These are phyloP conservation scores for Arctia plantaginis DNA, from an alignment of 2,888 invertebrate genomes.

Conservation along the genomic window DNA sequence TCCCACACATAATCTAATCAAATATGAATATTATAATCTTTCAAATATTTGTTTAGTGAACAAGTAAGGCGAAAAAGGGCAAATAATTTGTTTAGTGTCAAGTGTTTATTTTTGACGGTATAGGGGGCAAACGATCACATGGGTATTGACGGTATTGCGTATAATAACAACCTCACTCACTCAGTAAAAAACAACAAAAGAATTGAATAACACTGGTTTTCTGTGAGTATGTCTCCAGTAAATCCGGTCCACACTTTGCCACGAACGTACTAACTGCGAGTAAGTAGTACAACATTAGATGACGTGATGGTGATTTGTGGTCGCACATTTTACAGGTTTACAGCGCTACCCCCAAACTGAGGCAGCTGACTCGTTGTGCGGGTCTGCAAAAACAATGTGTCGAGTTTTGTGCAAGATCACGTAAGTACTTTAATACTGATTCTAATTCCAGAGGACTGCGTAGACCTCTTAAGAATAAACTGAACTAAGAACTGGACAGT, in stretches of 20 bases:
- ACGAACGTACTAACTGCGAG: neutral
- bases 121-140: neutral
- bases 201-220: too few relatives aligned
- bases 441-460: neutral
- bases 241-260: too few relatives aligned
- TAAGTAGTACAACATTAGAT: neutral
- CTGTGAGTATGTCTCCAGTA: too few relatives aligned
- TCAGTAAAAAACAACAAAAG: too few relatives aligned
- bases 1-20: too few relatives aligned
- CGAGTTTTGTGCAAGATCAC: conserved; percentile 89
- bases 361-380: conserved; percentile 88
- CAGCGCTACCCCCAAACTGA: conserved; percentile 90
- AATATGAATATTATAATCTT: too few relatives aligned
- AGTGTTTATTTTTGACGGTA: neutral
- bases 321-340: conserved; percentile 82
- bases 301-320: neutral
- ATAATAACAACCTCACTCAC: too few relatives aligned
- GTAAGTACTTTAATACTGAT: conserved; percentile 71
- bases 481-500: neutral
- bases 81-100: neutral
- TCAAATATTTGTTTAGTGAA: too few relatives aligned
- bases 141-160: too few relatives aligned
- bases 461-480: neutral
- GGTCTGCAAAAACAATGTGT: conserved; percentile 90
- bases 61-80: too few relatives aligned